These are phyloP conservation scores for Otocyon megalotis DNA, from an alignment of 2,113 vertebrate genomes.

Conservation along the genomic window DNA sequence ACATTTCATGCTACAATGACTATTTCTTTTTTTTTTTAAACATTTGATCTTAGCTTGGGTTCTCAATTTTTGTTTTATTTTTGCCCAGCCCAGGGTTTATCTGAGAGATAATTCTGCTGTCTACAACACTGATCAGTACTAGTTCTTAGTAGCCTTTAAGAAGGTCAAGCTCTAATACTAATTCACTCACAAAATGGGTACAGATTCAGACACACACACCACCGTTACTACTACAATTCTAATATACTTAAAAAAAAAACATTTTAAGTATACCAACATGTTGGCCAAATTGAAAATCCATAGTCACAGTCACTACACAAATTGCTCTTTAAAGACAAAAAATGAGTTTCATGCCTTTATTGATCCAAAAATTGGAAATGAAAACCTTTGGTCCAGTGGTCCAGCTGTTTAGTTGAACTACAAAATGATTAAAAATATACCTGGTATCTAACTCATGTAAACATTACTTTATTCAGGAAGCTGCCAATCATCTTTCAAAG, in stretches of 20 bases:
- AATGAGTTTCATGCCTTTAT: neutral
- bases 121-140: neutral
- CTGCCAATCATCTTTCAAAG: neutral
- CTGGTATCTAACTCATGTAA: neutral
- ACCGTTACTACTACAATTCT: neutral
- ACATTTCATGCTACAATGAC: neutral
- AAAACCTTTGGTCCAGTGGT: neutral
- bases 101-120: neutral
- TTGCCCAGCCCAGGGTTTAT: neutral
- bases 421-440: slow-evolving; percentile 15
- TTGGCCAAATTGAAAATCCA: slow-evolving; percentile 17
- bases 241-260: neutral
- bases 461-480: neutral
- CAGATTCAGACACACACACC: neutral
- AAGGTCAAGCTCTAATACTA: neutral
- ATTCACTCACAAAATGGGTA: neutral
- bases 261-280: neutral
- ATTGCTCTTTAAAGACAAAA: slow-evolving; percentile 7
- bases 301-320: neutral
- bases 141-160: neutral
- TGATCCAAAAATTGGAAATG: neutral
- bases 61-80: neutral
- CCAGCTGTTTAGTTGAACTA: neutral
- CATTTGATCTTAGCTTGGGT: neutral
- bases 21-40: neutral